phyloP scores from a whole-genome alignment of 2,797 vertebrate genomes.

The Cossypha polioptera region DNA sequence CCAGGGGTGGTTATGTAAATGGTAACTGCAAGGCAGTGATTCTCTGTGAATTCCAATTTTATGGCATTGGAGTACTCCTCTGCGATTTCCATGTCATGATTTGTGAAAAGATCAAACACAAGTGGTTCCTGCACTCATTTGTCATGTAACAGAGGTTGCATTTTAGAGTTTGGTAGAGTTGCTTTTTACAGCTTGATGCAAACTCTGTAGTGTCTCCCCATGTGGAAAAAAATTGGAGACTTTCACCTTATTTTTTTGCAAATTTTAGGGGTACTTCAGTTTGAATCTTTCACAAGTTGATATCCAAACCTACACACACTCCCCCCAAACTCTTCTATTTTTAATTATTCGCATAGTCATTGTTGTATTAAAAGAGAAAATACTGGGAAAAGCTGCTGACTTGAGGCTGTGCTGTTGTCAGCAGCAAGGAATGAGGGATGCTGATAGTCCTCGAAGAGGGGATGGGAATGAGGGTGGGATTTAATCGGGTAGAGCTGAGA shows the following conservation, averaged over 20 bases:
- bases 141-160: not conserved
- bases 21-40: not conserved
- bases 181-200: not conserved
- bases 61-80: not conserved
- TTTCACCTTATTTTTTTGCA: not conserved
- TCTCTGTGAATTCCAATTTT: not conserved
- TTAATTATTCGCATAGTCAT: not conserved
- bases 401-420: not conserved
- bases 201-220: not conserved
- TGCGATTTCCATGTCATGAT: not conserved
- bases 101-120: not conserved
- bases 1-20: not conserved
- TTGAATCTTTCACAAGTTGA: not conserved
- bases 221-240: not conserved
- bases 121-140: not conserved
- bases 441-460: not conserved
- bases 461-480: not conserved
- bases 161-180: not conserved
- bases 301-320: not conserved
- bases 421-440: not conserved
- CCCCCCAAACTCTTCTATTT: not conserved
- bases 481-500: not conserved
- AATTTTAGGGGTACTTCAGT: not conserved
- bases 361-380: not conserved
- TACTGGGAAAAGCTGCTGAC: not conserved